Base-by-base conservation (phyloP, 2,888 invertebrate species). In the Acleris sparsana region DNA sequence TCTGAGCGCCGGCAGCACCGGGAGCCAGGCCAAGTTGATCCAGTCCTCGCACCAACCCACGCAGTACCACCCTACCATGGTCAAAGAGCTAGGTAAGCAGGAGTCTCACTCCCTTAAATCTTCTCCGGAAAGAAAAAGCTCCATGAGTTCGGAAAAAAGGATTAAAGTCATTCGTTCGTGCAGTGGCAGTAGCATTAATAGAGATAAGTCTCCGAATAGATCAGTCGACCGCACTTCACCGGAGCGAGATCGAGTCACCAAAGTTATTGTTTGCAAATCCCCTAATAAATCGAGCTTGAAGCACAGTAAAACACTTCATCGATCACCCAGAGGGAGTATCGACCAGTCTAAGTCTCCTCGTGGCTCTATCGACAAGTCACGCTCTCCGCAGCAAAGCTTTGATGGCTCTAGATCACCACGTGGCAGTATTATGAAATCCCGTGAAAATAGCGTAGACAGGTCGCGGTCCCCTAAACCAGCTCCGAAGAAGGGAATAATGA, bases 21-120 rank as follows among this genome's bases (percentile, higher is more conserved):
- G 98, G 81, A 97, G 97, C 86, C 97, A 97, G 91, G 97, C 98
- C 68, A 95, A 97, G 80, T 95, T 98, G 82, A 97, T 98, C 85
- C 98, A 98, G 93, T 97, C 98, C 73, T 98, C 98, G 75, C 97
- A 98, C 90, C 97, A 97, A 82, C 98, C 98, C 68, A 96, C 97
- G 79, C 97, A 96, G 87, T 98, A 97, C 91, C 97, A 98, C 80
- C 97, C 98, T 67, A 95, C 96, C 76, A 95, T 96, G 87, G 95
- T 96, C 83, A 96, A 97, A 93, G 97, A 97, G 93, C 93, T 97
- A 95, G 97, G 97, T 97, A 96, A 96, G 96, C 89, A 87, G 71
- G 92, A 92, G 72, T 91, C 91, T 4, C 87, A 88, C 61, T 93
- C 93, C 33, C 89, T 93, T 71, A 94, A 93, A 82, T 93, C 93